Evolutionary conservation across 2,888 invertebrate genomes (phyloP).

Genomic region (Plebejus anna): DNA sequence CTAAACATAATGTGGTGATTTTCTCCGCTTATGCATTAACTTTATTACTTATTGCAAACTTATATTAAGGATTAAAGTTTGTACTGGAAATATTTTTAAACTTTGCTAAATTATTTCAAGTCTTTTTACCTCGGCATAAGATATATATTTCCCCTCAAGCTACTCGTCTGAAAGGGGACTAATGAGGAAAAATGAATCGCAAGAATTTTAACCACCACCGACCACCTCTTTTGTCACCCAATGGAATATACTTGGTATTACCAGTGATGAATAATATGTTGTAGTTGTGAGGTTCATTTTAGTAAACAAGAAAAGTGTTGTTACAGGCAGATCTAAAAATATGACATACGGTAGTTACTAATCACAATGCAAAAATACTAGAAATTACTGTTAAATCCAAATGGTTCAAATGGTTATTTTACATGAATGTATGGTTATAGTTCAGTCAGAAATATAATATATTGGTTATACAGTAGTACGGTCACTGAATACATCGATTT

Average conservation of each 20-base stretch:
- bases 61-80: slow-evolving; percentile 25
- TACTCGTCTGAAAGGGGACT: neutral
- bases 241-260: slow-evolving; percentile 24
- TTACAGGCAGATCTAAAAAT: neutral
- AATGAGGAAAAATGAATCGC: slow-evolving; percentile 10
- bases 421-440: neutral
- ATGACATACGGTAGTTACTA: neutral
- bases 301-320: slow-evolving; percentile 13
- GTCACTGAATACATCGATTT: neutral
- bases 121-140: slow-evolving; percentile 12
- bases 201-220: slow-evolving; percentile 16
- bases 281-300: neutral
- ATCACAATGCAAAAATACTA: neutral
- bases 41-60: slow-evolving; percentile 28
- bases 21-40: slow-evolving; percentile 25
- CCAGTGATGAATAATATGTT: slow-evolving; percentile 37
- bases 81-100: slow-evolving; percentile 19
- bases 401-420: neutral
- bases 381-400: neutral
- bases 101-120: slow-evolving; percentile 13
- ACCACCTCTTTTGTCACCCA: slow-evolving; percentile 22
- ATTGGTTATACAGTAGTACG: neutral
- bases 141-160: slow-evolving; percentile 1
- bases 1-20: slow-evolving; percentile 23
- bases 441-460: too few species aligned